Evolutionary conservation across 2,797 vertebrate genomes (phyloP).

Genomic region (Rhinatrema bivittatum): DNA sequence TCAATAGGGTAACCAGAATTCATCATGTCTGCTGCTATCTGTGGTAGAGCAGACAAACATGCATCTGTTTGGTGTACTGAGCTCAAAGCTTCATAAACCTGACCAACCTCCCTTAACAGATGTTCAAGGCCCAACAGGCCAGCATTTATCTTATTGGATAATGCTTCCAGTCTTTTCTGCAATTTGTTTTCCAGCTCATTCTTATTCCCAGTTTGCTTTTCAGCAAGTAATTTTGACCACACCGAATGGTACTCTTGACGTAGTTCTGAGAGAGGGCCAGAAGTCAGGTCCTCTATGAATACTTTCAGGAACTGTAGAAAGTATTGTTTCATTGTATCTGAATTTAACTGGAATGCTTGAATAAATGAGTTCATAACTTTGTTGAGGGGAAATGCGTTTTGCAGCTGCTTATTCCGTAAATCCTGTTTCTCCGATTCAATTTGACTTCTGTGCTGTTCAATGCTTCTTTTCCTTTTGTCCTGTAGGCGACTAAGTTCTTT

Average conservation of each 20-base stretch:
- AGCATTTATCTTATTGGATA: slow-evolving; percentile 36
- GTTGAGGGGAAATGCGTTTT: slow-evolving; percentile 9
- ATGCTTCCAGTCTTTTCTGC: slow-evolving; percentile 19
- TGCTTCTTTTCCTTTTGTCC: slow-evolving; percentile 21
- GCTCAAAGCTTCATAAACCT: slow-evolving; percentile 58
- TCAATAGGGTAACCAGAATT: slow-evolving; percentile 54
- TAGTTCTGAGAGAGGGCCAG: slow-evolving; percentile 18
- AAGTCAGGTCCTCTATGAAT: slow-evolving; percentile 30
- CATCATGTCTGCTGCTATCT: slow-evolving; percentile 54
- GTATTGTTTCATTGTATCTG: slow-evolving; percentile 19
- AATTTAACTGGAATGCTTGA: slow-evolving; percentile 9
- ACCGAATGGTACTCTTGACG: slow-evolving; percentile 16
- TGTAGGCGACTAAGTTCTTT: slow-evolving; percentile 40
- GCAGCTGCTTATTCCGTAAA: slow-evolving; percentile 19
- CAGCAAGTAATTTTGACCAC: slow-evolving; percentile 29
- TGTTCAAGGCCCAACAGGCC: slow-evolving; percentile 55
- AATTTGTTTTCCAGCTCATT: rapidly evolving
- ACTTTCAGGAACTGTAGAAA: slow-evolving; percentile 43
- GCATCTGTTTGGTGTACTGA: slow-evolving; percentile 1
- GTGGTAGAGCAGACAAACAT: slow-evolving; percentile 31
- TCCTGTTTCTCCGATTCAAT: slow-evolving; percentile 15
- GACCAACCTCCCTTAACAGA: slow-evolving; percentile 56
- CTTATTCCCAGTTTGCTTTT: background rate
- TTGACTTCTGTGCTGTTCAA: slow-evolving; percentile 35
- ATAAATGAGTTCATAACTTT: slow-evolving; percentile 28